Conservation (phyloP, 2,888 invertebrate species). For the Cephus nigrinus region DNA sequence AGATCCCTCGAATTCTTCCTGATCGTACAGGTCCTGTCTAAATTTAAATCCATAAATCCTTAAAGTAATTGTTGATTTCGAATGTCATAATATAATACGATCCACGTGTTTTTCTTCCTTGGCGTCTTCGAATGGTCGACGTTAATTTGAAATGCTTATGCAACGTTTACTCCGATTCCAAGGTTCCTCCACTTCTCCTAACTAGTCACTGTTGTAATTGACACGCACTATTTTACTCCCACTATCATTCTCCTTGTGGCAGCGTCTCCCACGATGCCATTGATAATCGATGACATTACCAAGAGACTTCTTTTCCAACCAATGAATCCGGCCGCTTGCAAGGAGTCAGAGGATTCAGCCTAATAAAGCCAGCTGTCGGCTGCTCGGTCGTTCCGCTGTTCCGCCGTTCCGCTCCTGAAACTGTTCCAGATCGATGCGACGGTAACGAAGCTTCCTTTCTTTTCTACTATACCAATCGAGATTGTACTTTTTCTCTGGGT, state of each 20-base stretch:
- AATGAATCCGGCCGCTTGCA: not conserved
- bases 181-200: not conserved
- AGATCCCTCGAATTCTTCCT: not conserved
- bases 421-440: not conserved
- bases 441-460: not conserved
- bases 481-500: not conserved
- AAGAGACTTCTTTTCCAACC: not conserved
- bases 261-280: not conserved
- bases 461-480: not conserved
- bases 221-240: not conserved
- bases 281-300: not conserved
- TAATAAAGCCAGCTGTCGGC: not conserved
- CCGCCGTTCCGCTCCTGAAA: not conserved
- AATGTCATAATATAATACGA: not conserved
- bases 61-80: not conserved
- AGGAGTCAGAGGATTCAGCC: not conserved
- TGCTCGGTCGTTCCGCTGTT: not conserved
- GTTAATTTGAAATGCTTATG: not conserved
- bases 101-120: not conserved
- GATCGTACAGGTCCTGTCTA: not conserved
- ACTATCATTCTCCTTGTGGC: not conserved
- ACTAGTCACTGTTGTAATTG: not conserved
- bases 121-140: not conserved
- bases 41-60: not conserved
- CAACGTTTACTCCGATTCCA: not conserved